Conservation (phyloP, 1,140 invertebrate genomes). For the Drosophila albomicans region DNA sequence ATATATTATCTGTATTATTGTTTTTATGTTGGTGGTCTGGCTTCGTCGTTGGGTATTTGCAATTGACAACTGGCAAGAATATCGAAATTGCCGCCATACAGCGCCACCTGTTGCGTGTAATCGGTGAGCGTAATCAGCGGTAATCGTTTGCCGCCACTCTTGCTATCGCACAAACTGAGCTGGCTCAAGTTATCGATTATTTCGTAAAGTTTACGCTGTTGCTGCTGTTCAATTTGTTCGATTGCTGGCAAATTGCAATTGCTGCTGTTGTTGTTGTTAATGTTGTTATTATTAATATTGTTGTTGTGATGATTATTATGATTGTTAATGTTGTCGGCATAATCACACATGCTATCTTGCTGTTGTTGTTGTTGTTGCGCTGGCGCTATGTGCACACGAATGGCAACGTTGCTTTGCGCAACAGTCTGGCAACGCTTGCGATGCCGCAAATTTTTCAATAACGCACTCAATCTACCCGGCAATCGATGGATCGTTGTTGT, state of each 20-base stretch:
- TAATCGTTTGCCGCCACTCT: conserved; percentile 29
- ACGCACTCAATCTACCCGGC: conserved; percentile 33
- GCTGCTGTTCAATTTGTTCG: neutral
- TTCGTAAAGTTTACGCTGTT: conserved; percentile 66
- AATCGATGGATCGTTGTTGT: conserved; percentile 8
- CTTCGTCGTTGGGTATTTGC: conserved; percentile 67
- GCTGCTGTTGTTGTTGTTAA: conserved; percentile 20
- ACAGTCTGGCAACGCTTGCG: conserved; percentile 28
- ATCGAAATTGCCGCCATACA: conserved; percentile 56
- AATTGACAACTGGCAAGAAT: conserved; percentile 40
- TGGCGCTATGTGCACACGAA: conserved; percentile 41
- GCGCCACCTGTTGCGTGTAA: conserved; percentile 72
- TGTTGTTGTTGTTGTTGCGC: neutral
- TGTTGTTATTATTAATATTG: conserved; percentile 3
- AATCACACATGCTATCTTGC: conserved; percentile 59
- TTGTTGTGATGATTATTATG: neutral
- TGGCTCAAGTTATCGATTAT: conserved; percentile 79
- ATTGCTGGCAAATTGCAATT: neutral
- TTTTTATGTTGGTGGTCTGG: conserved; percentile 67
- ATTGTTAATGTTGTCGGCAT: conserved; percentile 12
- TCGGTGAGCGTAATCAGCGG: conserved; percentile 79
- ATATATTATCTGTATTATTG: conserved; percentile 11
- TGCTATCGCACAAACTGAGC: conserved; percentile 57
- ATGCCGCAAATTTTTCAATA: conserved; percentile 53
- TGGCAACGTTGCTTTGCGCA: conserved; percentile 20